Percentiles rank a stretch among this genome's conserved stretches.
Evolutionary conservation across 2,113 vertebrate genomes (phyloP).

Genomic region (cattle (Bos taurus)): ARS-UCD2.0 NC_037329.1:70547001-70547500

Average conservation of each 20-base stretch:
- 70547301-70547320: background rate
- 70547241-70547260: background rate
- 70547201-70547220: background rate
- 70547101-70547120: background rate
- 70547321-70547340: background rate
- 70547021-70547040: background rate
- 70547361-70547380: background rate
- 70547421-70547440: background rate
- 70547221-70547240: background rate
- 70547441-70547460: background rate
- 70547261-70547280: background rate
- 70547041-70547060: background rate
- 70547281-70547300: background rate
- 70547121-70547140: background rate
- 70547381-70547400: background rate
- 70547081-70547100: background rate
- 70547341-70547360: background rate
- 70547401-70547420: background rate
- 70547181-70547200: background rate
- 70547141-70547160: background rate
- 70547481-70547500: background rate
- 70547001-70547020: background rate
- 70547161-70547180: background rate
- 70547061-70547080: background rate
- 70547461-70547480: background rate